phyloP scores from a whole-genome alignment of 2,113 vertebrate species.

The Miniopterus natalensis region DNA sequence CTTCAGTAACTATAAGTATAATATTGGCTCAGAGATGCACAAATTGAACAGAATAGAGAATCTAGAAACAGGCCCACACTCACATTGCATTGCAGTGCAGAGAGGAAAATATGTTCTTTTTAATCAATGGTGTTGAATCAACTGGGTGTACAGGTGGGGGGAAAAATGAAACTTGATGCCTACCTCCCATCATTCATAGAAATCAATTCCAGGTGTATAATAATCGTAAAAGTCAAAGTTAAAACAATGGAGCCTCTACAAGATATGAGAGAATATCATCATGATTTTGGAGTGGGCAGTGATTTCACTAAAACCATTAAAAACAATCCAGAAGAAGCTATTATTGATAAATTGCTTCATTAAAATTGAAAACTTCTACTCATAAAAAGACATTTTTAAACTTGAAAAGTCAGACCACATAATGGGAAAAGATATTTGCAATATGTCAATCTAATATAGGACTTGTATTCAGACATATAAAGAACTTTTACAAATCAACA shows the following conservation, averaged over 20 bases:
- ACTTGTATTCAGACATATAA: neutral
- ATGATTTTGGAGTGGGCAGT: neutral
- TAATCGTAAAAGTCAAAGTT: neutral
- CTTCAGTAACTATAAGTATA: constrained; percentile 33
- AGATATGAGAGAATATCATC: neutral
- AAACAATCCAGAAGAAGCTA: neutral
- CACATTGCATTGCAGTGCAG: neutral
- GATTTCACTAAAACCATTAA: constrained; percentile 3
- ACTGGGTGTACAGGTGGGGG: neutral
- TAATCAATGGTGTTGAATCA: neutral
- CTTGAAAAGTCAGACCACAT: neutral
- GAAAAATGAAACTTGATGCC: neutral
- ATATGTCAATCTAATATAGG: neutral
- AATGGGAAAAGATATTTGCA: neutral
- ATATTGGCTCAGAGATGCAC: neutral
- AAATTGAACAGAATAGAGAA: neutral
- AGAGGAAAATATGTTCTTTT: neutral
- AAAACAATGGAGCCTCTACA: neutral
- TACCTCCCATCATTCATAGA: neutral
- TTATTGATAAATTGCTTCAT: neutral
- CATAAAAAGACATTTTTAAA: neutral
- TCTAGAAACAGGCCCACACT: neutral
- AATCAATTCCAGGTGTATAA: neutral
- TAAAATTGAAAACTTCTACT: constrained; percentile 25
- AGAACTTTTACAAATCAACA: neutral